phyloP scores from a whole-genome alignment of 2,888 invertebrate genomes.

The Germaria angustata region DNA sequence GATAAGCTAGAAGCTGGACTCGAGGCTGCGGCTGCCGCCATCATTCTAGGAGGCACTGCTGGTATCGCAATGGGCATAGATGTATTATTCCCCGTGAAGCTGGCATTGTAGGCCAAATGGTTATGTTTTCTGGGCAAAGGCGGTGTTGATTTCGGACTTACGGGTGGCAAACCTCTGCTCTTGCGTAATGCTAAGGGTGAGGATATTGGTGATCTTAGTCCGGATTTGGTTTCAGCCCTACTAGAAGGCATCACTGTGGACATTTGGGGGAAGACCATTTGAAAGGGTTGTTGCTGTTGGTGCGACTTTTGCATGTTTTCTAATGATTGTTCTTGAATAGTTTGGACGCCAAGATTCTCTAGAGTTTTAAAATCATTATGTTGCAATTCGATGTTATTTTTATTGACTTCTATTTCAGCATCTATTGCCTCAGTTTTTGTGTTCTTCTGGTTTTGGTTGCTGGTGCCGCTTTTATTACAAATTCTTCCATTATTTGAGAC shows the following conservation, averaged over 20 bases:
- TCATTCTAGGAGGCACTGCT: constrained; percentile 73
- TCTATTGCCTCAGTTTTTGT: constrained; percentile 44
- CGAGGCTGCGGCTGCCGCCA: constrained; percentile 69
- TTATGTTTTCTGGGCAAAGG: constrained; percentile 74
- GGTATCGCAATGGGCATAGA: constrained; percentile 72
- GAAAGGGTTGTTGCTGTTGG: constrained; percentile 70
- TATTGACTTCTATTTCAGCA: not conserved
- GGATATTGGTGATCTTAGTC: constrained; percentile 75
- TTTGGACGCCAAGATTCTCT: constrained; percentile 14
- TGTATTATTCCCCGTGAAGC: constrained; percentile 48
- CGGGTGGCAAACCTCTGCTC: constrained; percentile 71
- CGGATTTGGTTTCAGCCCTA: constrained; percentile 73
- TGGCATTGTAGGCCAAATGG: constrained; percentile 72
- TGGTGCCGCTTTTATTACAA: constrained; percentile 51
- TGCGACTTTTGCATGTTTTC: constrained; percentile 32
- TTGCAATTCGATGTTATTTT: constrained; percentile 36
- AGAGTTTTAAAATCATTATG: constrained; percentile 14
- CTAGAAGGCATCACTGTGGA: constrained; percentile 73
- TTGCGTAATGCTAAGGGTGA: constrained; percentile 74
- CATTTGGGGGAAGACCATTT: constrained; percentile 75
- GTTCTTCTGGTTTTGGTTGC: constrained; percentile 52
- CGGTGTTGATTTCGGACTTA: constrained; percentile 76
- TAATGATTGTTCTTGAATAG: not conserved
- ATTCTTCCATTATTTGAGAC: constrained; percentile 59
- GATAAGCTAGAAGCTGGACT: constrained; percentile 78